phyloP scores from a whole-genome alignment of 2,888 invertebrate species.

The Aricia artaxerxes region DNA sequence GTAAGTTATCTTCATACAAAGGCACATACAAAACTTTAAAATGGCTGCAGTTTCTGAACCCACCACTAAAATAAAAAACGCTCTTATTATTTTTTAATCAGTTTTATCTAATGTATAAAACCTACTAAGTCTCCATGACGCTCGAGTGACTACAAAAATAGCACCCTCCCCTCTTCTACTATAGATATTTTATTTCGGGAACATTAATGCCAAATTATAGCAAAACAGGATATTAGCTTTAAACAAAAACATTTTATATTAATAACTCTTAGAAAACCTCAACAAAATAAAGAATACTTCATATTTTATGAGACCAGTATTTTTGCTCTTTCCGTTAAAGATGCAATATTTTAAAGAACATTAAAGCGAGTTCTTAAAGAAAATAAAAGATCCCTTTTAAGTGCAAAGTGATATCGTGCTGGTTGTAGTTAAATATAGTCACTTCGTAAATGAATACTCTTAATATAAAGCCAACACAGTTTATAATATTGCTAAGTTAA shows the following conservation, averaged over 20 bases:
- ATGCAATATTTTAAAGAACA: slow-evolving; percentile 29
- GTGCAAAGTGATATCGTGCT: slow-evolving; percentile 26
- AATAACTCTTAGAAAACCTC: not conserved
- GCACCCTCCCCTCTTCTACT: no score
- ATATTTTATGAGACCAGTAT: slow-evolving; percentile 23
- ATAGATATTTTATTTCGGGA: not conserved
- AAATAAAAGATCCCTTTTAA: slow-evolving; percentile 14
- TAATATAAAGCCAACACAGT: not conserved
- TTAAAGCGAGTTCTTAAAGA: slow-evolving; percentile 25
- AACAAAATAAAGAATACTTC: not conserved
- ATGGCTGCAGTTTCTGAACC: no score
- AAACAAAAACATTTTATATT: not conserved
- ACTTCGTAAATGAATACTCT: slow-evolving; percentile 17
- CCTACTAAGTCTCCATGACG: no score
- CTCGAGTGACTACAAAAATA: no score
- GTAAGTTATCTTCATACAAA: no score
- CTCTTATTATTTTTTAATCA: no score
- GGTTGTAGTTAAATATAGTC: slow-evolving; percentile 13
- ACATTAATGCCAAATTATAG: not conserved
- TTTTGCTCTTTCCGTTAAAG: slow-evolving; percentile 8
- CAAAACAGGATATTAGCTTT: not conserved
- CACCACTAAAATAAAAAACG: no score
- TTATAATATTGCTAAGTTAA: slow-evolving; percentile 5
- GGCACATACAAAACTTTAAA: no score
- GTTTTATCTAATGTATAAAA: no score